phyloP scores from a whole-genome alignment of 2,797 vertebrate species.

The Pampus argenteus region DNA sequence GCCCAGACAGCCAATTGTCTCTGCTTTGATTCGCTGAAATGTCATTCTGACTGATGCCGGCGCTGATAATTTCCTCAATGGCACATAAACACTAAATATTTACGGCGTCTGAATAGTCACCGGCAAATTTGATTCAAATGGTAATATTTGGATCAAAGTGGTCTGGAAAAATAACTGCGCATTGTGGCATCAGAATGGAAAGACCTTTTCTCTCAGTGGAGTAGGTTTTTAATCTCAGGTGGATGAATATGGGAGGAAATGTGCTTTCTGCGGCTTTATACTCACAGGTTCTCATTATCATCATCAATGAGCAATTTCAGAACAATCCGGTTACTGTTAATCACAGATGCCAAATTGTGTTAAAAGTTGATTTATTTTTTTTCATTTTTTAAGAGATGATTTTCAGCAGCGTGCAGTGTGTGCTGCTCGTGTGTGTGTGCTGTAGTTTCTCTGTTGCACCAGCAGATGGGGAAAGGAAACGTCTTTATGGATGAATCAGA shows the following conservation, averaged over 20 bases:
- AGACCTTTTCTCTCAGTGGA: not conserved
- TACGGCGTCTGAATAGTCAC: slow-evolving; percentile 43
- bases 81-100: slow-evolving; percentile 68
- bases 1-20: slow-evolving; percentile 65
- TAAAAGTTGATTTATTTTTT: not conserved
- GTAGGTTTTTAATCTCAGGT: not conserved
- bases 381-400: not conserved
- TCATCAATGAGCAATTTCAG: not conserved
- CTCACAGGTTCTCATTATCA: not conserved
- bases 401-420: not conserved
- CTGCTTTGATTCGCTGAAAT: slow-evolving; percentile 69
- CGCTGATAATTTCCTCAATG: slow-evolving; percentile 56
- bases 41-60: slow-evolving; percentile 63
- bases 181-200: slow-evolving; percentile 17
- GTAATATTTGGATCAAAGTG: slow-evolving; percentile 38
- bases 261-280: not conserved
- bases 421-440: not conserved
- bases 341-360: not conserved
- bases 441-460: slow-evolving; percentile 65
- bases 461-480: slow-evolving; percentile 83
- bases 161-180: slow-evolving; percentile 17
- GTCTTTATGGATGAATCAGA: slow-evolving; percentile 48
- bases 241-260: not conserved
- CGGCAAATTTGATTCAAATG: slow-evolving; percentile 46
- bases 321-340: not conserved